A percentile compares a stretch with the other conserved stretches of the same genome.
These are phyloP conservation scores for Mycalesis mineus DNA, from an alignment of 2,888 invertebrate genomes.

Conservation along the genomic window DNA sequence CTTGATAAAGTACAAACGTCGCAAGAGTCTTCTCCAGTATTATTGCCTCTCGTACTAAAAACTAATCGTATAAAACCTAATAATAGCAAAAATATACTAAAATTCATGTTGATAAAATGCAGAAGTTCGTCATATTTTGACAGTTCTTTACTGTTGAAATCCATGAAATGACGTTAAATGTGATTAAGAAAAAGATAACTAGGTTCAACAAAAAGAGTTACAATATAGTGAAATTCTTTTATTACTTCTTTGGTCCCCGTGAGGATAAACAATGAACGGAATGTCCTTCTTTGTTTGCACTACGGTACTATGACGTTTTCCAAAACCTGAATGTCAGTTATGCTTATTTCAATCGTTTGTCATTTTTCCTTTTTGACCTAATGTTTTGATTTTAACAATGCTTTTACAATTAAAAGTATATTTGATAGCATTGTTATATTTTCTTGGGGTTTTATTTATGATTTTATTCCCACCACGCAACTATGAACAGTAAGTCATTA, in stretches of 20 bases:
- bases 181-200: conserved; percentile 17
- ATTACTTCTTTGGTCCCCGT: not conserved
- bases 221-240: not conserved
- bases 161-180: conserved; percentile 18
- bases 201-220: conserved; percentile 6
- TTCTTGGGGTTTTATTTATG: conserved; percentile 60
- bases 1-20: conserved; percentile 49
- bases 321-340: too few species aligned
- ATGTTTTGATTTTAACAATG: conserved; percentile 40
- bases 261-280: too few species aligned
- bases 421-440: conserved; percentile 53
- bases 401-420: conserved; percentile 64
- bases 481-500: conserved; percentile 45
- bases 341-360: too few species aligned
- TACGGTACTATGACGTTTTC: too few species aligned
- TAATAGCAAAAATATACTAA: conserved; percentile 59
- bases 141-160: conserved; percentile 41
- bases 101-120: conserved; percentile 64
- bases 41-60: conserved; percentile 41
- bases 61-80: conserved; percentile 54
- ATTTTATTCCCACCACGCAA: conserved; percentile 65
- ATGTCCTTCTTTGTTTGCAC: too few species aligned
- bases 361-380: not conserved
- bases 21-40: conserved; percentile 44
- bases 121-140: conserved; percentile 53